A percentile compares a stretch with the other conserved stretches of the same genome.
Conservation (phyloP, 2,797 vertebrate species). For the Australoheros facetus region DNA sequence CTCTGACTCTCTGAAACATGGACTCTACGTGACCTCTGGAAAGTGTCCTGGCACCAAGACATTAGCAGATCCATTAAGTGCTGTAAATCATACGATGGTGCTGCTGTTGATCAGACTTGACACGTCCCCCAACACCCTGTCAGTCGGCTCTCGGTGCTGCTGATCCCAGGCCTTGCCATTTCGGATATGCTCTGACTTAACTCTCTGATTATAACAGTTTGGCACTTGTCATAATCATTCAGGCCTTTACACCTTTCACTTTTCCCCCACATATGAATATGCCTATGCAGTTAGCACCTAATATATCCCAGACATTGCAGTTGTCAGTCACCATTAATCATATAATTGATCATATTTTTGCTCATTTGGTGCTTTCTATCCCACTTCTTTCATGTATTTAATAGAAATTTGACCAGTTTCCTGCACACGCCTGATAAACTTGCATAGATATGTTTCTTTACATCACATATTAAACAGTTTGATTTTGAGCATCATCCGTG, state of each 20-base stretch:
- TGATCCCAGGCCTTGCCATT: background rate
- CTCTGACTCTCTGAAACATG: background rate
- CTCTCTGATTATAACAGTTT: background rate
- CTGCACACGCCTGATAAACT: background rate
- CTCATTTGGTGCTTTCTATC: background rate
- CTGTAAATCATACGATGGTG: background rate
- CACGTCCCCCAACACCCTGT: background rate
- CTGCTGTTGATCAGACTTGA: background rate
- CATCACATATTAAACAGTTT: background rate
- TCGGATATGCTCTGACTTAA: background rate
- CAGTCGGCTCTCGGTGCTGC: background rate
- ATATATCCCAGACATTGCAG: background rate
- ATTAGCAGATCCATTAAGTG: background rate
- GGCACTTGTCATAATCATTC: background rate
- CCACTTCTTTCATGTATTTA: background rate
- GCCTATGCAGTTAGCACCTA: background rate
- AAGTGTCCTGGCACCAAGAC: background rate
- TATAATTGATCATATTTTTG: background rate
- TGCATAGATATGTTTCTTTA: background rate
- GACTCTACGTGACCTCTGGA: background rate
- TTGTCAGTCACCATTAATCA: background rate
- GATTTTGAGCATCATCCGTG: background rate
- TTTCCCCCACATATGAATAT: background rate
- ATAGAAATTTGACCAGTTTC: background rate
- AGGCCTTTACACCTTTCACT: background rate